Evolutionary conservation across 2,888 invertebrate species (phyloP), one percentile per base, ranked within the genome.

Genomic region (Drosophila stalkeri): DNA sequence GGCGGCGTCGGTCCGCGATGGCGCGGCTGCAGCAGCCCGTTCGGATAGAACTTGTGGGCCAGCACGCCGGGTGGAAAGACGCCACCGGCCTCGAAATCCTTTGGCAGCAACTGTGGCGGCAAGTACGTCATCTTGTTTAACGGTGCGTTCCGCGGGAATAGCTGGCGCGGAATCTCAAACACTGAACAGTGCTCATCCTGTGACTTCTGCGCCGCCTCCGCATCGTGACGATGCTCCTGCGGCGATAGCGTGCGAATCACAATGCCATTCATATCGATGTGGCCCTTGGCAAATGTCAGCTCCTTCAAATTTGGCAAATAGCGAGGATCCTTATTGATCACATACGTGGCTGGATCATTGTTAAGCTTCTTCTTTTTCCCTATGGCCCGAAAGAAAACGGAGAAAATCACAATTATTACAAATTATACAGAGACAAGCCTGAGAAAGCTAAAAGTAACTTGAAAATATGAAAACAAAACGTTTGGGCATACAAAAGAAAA

Each of bases 1-100:
- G 77, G 41, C 14, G 77, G 77, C 7, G 81, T 77, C 2, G 14
- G 59, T 0, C 77, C 77, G 35, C 35, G 18, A 16, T 75, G 37
- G 6, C 35, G 37, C 2, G 20, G 0, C 0, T 12, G 6, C 9
- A 80, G 9, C 61, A 80, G 4, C 0, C 64, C 62, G 0, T 9
- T 2, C n/a, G 77, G 77, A 62, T 77, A 77, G 4, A 5, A 64
- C 6, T 67, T 64, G 6, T 49, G 64, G 6, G 77, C 31, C n/a
- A 77, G n/a, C 1, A 64, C 77, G 0, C 77, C 81, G 0, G 54
- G 4, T 0, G 14, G 35, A 12, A 77, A 77, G 1, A 77, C 61
- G 2, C 77, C 72, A 12, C 72, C 77, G 0, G 66, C 77, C 8
- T 59, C 49, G 18, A 64, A 64, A 3, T 46, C 62, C 8, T 11